Evolutionary conservation across 2,113 vertebrate species (phyloP), one percentile per base, ranked within the genome.

Genomic region (Formicarius rufipectus): DNA sequence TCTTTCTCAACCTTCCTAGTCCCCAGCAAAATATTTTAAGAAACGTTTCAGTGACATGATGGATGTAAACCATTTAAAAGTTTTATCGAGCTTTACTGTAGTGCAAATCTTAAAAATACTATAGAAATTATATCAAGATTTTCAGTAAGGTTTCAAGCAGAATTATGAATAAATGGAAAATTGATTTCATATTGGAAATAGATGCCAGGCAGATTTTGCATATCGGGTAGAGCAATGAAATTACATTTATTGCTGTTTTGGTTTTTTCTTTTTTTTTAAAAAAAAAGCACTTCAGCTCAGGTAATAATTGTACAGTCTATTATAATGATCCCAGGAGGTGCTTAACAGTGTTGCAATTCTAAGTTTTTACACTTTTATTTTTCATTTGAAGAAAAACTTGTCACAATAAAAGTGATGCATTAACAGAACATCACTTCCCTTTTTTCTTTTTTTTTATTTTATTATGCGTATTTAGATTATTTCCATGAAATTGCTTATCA

Each of bases 221-320:
- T 94, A 89, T 94, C 69, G 42, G 17, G 83, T 62, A 94, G 28
- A 95, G 85, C 88, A 95, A 95, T 89, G 94, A 96, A 96, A 97
- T 96, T 95, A 97, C 76, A 59, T 95, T 94, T 96, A 96, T 95
- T 89, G 95, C 72, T 75, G 68, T 35, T 86, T 77, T 85, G 21
- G 0, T 53, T 66, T 53, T 64, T 52, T 42, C 59, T 25, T 55
- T 67, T 73, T n/a, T 14, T 40, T 27, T 27, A 27, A 18, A 4
- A 3, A 8, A 40, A 58, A 89, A 76, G 37, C 33, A 13, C 60
- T 96, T 95, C 82, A 87, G 72, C 93, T 95, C 95, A 97, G 95
- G 95, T 97, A 97, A 95, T 95, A 96, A 97, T 96, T 97, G 95
- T 95, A 95, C 90, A 96, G 93, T 92, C 93, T 97, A 93, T 96